phyloP scores from a whole-genome alignment of 2,113 vertebrate genomes.

The Psilopogon haemacephalus region DNA sequence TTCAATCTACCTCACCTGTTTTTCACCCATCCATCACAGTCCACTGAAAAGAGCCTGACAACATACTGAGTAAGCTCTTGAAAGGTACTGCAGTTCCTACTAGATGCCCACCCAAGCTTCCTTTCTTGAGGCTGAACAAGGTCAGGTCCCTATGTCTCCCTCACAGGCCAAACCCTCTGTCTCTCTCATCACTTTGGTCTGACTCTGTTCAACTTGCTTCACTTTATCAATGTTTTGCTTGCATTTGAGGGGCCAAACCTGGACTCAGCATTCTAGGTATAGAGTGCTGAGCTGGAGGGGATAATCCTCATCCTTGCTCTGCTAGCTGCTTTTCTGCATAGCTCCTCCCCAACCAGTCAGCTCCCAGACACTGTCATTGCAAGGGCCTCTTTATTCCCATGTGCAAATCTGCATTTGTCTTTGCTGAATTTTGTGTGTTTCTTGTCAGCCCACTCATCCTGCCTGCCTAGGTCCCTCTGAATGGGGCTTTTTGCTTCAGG shows the following conservation, averaged over 20 bases:
- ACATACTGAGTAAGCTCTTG: neutral
- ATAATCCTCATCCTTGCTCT: neutral
- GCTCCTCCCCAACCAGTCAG: neutral
- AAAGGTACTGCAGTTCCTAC: neutral
- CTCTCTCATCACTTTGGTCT: neutral
- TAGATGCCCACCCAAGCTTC: accelerated
- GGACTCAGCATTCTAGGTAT: neutral
- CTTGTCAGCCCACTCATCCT: neutral
- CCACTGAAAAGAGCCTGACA: neutral
- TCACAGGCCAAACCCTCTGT: neutral
- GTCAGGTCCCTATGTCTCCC: neutral
- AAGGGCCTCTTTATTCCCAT: neutral
- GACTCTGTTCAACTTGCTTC: neutral
- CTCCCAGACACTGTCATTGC: neutral
- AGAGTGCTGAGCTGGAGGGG: neutral
- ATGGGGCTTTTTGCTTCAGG: neutral
- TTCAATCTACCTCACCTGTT: neutral
- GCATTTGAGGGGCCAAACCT: neutral
- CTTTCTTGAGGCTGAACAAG: accelerated
- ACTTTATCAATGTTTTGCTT: neutral
- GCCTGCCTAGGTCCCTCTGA: neutral
- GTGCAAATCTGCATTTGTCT: neutral
- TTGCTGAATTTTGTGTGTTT: neutral
- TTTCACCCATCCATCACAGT: neutral
- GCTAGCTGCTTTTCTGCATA: neutral